Evolutionary conservation across 2,113 vertebrate genomes (phyloP).

Genomic region (Charadrius vociferus): DNA sequence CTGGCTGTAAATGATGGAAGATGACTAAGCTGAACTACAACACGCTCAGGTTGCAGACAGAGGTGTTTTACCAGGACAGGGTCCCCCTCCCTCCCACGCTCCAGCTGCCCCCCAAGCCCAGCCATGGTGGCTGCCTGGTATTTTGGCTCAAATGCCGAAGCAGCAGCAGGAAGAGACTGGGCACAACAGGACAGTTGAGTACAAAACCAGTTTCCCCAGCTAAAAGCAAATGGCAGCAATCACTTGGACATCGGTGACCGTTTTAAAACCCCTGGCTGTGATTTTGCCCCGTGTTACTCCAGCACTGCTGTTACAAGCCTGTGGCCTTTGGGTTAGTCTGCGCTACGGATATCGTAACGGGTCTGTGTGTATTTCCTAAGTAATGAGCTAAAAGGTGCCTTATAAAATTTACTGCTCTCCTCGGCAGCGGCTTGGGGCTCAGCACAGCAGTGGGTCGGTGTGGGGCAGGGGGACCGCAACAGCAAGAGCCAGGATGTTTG

Average conservation of each 20-base stretch:
- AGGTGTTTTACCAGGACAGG: background rate
- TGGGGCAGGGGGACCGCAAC: rapidly evolving
- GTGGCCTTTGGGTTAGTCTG: background rate
- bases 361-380: background rate
- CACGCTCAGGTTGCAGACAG: background rate
- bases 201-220: background rate
- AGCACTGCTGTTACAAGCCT: background rate
- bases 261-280: background rate
- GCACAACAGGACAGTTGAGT: background rate
- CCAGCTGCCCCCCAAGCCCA: background rate
- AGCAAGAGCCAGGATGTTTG: too few species aligned
- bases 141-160: background rate
- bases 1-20: background rate
- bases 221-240: background rate
- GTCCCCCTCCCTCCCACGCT: background rate
- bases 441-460: rapidly evolving
- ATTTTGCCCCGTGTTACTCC: background rate
- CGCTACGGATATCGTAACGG: rapidly evolving
- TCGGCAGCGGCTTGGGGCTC: background rate
- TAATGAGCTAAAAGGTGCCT: slow-evolving; percentile 49
- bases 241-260: rapidly evolving
- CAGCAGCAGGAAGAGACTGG: background rate
- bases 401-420: background rate
- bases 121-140: background rate
- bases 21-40: background rate